Base-by-base conservation (phyloP, 2,888 invertebrate species). In the Chelonus formosanus region DNA sequence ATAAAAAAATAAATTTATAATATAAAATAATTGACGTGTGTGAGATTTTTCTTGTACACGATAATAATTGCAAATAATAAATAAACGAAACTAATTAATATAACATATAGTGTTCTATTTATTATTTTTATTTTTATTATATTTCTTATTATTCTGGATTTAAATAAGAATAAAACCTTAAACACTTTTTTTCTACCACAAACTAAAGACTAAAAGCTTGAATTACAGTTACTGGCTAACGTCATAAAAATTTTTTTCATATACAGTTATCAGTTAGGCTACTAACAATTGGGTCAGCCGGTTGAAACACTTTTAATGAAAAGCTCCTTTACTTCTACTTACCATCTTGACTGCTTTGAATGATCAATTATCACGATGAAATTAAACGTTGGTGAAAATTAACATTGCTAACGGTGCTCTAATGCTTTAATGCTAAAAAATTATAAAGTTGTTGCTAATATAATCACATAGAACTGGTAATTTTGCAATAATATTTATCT, bases 201-300 rank as follows among this genome's bases (percentile, higher is more conserved):
- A 48, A 48, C 10, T 53, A 53, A 32, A 8, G 67, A 64, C 65
- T 73, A 70, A 77, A 75, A 73, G 73, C 72, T 72, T 65, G 68
- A 63, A 76, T 74, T 75, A 79, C 79, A 78, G 79, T 78, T 78
- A 79, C 73, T 74, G 71, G 67, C 68, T 73, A 72, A 71, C 67
- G 68, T 70, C 63, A 68, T 44, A 54, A 59, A 65, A 53, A 43
- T 47, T 56, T 40, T 20, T 20, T 20, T 20, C 20, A 44, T 67
- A 47, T 64, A 70, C 67, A 64, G 68, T 61, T 67, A 60, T 52
- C 63, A 20, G n/a, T 48, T 53, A 45, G 44, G 43, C 50, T 43
- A 50, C 44, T 34, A 54, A 65, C 63, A 77, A 74, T 71, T 68
- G 61, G 76, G 78, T 75, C 74, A 76, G 20, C 67, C 56, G 67